Evolutionary conservation across 2,888 invertebrate species (phyloP).

Genomic region (Drosophila atripex): DNA sequence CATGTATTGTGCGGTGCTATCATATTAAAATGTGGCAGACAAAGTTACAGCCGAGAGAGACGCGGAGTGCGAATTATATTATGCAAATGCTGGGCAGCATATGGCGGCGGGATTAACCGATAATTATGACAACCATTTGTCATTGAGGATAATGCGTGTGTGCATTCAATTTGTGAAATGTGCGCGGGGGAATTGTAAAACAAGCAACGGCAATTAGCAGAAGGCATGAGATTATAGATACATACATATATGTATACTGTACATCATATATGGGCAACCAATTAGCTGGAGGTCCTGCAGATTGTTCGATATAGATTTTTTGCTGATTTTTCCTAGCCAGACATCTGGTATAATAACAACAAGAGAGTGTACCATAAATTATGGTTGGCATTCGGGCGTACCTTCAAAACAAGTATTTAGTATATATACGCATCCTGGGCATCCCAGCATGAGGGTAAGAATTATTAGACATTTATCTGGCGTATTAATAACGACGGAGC

Average conservation of each 20-base stretch:
- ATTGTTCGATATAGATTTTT: constrained; percentile 15
- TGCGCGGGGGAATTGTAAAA: constrained; percentile 38
- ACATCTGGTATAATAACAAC: constrained; percentile 31
- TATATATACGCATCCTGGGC: constrained; percentile 8
- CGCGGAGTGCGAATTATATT: constrained; percentile 36
- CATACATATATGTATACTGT: neutral
- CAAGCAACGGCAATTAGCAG: constrained; percentile 51
- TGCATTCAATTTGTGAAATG: constrained; percentile 49
- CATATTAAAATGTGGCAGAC: constrained; percentile 1
- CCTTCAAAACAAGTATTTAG: constrained; percentile 11
- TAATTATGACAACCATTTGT: constrained; percentile 74
- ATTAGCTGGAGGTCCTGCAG: constrained; percentile 44
- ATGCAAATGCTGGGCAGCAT: constrained; percentile 69
- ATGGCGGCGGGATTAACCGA: constrained; percentile 76
- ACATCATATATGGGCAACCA: constrained; percentile 27
- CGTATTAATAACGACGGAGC: constrained; percentile 55
- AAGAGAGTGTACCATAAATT: constrained; percentile 48
- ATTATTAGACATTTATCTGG: constrained; percentile 68
- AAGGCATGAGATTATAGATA: neutral
- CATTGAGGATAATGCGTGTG: constrained; percentile 61
- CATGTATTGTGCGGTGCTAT: constrained; percentile 22
- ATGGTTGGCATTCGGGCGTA: constrained; percentile 29
- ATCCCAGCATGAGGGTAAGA: constrained; percentile 45
- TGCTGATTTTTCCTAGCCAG: constrained; percentile 17
- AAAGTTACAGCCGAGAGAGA: neutral